A percentile compares a stretch with the other conserved stretches of the same genome.
These are phyloP conservation scores for Oryzias celebensis DNA, from an alignment of 2,113 vertebrate genomes.

Conservation along the genomic window DNA sequence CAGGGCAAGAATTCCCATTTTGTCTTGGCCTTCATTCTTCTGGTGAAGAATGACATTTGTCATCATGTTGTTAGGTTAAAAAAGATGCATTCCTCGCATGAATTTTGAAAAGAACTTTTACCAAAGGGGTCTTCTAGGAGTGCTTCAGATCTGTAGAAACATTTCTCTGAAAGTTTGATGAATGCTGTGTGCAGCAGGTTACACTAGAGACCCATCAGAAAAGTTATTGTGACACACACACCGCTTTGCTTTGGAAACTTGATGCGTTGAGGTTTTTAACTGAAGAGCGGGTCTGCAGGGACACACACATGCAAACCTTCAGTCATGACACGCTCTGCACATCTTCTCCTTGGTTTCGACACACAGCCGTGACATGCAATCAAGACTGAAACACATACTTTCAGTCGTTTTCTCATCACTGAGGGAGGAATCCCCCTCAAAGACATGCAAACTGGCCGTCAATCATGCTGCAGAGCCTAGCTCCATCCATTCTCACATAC, in stretches of 20 bases:
- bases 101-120: too few relatives aligned
- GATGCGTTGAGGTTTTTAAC: neutral
- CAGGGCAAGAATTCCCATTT: too few relatives aligned
- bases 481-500: slow-evolving; percentile 29
- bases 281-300: neutral
- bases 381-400: slow-evolving; percentile 11
- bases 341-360: neutral
- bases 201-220: too few relatives aligned
- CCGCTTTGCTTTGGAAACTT: neutral
- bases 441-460: slow-evolving; percentile 47
- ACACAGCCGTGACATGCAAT: neutral
- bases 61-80: too few relatives aligned
- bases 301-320: slow-evolving; percentile 21
- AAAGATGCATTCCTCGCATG: too few relatives aligned
- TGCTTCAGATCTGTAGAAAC: too few relatives aligned
- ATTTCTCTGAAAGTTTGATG: too few relatives aligned
- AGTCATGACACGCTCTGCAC: slow-evolving; percentile 20
- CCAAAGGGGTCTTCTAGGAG: too few relatives aligned
- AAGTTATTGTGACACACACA: too few relatives aligned
- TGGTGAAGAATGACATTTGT: too few relatives aligned
- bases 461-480: slow-evolving; percentile 26
- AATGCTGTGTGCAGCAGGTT: too few relatives aligned
- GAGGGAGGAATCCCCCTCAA: slow-evolving; percentile 5
- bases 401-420: slow-evolving; percentile 13
- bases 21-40: too few relatives aligned